Percentiles rank a stretch among this genome's conserved stretches.
Evolutionary conservation across 2,888 invertebrate species (phyloP).

Genomic region (Leptinotarsa juncta): DNA sequence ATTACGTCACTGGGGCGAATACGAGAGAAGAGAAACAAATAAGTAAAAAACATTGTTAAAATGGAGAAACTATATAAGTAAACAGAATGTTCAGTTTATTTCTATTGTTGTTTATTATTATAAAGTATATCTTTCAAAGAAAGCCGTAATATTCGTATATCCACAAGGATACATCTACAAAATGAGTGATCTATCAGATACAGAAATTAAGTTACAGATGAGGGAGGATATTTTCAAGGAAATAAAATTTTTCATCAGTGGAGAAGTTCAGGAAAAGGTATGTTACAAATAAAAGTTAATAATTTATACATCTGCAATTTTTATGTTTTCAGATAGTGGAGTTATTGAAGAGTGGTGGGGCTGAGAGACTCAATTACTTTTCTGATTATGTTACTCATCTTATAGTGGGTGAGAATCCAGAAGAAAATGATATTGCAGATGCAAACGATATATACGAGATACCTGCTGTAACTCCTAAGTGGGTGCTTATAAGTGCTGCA

Average conservation of each 20-base stretch:
- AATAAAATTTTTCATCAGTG: constrained; percentile 86
- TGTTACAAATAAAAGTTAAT: background rate
- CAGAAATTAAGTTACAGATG: constrained; percentile 54
- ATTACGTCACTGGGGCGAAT: too few relatives aligned
- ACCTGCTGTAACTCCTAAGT: constrained; percentile 88
- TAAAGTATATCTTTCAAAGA: constrained; percentile 9
- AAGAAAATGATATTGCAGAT: constrained; percentile 88
- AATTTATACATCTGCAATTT: background rate
- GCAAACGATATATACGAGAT: constrained; percentile 94
- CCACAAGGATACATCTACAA: constrained; percentile 17
- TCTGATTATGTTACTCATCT: constrained; percentile 94
- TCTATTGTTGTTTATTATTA: too few relatives aligned
- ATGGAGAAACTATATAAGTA: too few relatives aligned
- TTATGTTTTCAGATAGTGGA: constrained; percentile 74
- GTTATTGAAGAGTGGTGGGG: constrained; percentile 87
- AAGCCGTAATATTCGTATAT: background rate
- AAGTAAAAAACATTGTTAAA: too few relatives aligned
- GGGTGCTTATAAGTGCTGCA: constrained; percentile 80
- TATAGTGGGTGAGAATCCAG: constrained; percentile 86
- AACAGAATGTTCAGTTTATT: too few relatives aligned
- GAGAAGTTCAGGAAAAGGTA: constrained; percentile 81
- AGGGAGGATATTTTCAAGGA: constrained; percentile 79
- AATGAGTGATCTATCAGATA: constrained; percentile 47
- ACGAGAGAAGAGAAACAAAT: too few relatives aligned
- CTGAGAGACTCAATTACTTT: constrained; percentile 87